Evolutionary conservation across 2,113 vertebrate species (phyloP).

Genomic region (Neodon shergylaensis): DNA sequence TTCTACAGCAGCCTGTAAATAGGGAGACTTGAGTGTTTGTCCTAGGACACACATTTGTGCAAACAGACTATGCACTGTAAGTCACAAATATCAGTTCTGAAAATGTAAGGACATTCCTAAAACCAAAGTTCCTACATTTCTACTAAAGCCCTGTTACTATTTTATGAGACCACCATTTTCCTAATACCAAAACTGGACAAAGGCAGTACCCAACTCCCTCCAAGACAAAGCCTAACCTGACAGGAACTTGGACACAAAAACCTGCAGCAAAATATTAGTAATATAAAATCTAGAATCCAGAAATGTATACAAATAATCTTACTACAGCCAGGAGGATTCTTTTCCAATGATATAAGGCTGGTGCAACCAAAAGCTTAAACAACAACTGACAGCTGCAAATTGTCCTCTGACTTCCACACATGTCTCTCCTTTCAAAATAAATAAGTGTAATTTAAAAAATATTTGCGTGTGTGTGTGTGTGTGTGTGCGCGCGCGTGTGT

Average conservation of each 20-base stretch:
- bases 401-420: neutral
- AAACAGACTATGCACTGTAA: constrained; percentile 36
- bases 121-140: constrained; percentile 32
- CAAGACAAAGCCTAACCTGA: constrained; percentile 16
- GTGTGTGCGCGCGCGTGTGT: too few relatives aligned
- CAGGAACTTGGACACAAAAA: constrained; percentile 45
- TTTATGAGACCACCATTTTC: constrained; percentile 25
- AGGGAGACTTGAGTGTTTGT: constrained; percentile 26
- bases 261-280: constrained; percentile 44
- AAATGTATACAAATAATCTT: constrained; percentile 51
- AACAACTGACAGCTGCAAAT: neutral
- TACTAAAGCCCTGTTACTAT: constrained; percentile 25
- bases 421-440: neutral
- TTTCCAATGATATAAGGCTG: neutral
- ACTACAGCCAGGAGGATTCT: neutral
- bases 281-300: constrained; percentile 18
- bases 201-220: too few relatives aligned
- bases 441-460: neutral
- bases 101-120: constrained; percentile 46
- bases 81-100: constrained; percentile 50
- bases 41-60: constrained; percentile 47
- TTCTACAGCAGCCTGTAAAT: neutral
- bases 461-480: neutral
- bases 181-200: constrained; percentile 44
- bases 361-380: constrained; percentile 1